These are phyloP conservation scores for Pyrocephalus nanus DNA, from an alignment of 2,797 vertebrate genomes.

Conservation along the genomic window DNA sequence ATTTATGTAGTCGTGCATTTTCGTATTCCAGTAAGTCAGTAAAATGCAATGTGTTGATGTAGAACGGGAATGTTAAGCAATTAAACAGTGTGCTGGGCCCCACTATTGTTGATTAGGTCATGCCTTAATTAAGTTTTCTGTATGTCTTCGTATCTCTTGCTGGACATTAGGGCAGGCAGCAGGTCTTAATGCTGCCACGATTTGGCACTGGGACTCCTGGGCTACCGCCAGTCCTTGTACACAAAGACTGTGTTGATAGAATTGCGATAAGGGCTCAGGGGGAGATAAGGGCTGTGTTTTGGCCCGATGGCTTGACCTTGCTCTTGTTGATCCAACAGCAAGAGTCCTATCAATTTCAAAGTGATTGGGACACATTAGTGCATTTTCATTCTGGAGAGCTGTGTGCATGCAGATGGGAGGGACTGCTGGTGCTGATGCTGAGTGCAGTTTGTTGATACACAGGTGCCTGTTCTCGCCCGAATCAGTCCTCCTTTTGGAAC, in stretches of 20 bases:
- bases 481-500: slow-evolving; percentile 30
- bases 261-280: neutral
- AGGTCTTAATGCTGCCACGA: neutral
- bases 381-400: neutral
- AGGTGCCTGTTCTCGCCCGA: slow-evolving; percentile 26
- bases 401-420: neutral
- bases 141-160: neutral
- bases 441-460: slow-evolving; percentile 45
- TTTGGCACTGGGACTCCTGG: slow-evolving; percentile 12
- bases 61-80: neutral
- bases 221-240: neutral
- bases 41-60: neutral
- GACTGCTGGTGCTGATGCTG: slow-evolving; percentile 15
- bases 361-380: neutral
- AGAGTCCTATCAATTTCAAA: neutral
- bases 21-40: neutral
- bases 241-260: slow-evolving; percentile 29
- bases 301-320: slow-evolving; percentile 33
- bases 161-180: neutral
- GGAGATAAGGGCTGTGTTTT: slow-evolving; percentile 1
- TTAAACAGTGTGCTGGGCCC: neutral
- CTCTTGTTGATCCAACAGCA: slow-evolving; percentile 7
- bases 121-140: slow-evolving; percentile 4
- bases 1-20: neutral
- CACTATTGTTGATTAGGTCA: neutral